Conservation (phyloP, 2,797 vertebrate species). For the Borostomias antarcticus region DNA sequence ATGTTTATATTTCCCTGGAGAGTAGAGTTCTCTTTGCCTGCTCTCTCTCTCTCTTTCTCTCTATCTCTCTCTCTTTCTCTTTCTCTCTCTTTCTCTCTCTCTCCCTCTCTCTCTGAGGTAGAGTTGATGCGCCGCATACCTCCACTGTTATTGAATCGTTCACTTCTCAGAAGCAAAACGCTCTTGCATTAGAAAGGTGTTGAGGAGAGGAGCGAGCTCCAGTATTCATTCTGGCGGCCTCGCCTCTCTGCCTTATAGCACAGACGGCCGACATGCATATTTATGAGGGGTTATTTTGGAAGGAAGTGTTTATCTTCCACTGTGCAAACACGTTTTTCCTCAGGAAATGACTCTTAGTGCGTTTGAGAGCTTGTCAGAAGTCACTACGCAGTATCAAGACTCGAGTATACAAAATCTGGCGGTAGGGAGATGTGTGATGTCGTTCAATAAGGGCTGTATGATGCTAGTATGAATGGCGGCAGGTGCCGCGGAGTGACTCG, state of each 20-base stretch:
- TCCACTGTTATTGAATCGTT: constrained; percentile 28
- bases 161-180: constrained; percentile 33
- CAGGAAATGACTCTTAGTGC: neutral
- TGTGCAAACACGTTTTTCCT: neutral
- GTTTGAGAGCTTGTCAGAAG: constrained; percentile 7
- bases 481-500: neutral
- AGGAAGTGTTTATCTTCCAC: constrained; percentile 16
- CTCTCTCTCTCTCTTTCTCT: constrained; percentile 15
- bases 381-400: constrained; percentile 12
- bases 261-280: constrained; percentile 17
- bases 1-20: constrained; percentile 46
- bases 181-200: constrained; percentile 18
- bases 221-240: constrained; percentile 5
- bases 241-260: constrained; percentile 4
- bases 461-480: neutral
- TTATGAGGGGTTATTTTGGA: constrained; percentile 16
- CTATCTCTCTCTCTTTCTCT: constrained; percentile 17
- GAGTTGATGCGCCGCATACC: neutral
- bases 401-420: constrained; percentile 9
- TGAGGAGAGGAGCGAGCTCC: neutral
- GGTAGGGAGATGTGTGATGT: constrained; percentile 12
- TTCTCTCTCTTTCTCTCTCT: constrained; percentile 20
- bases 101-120: constrained; percentile 9
- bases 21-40: constrained; percentile 10
- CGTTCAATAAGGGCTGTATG: constrained; percentile 15